These are phyloP conservation scores for Falco columbarius DNA, from an alignment of 2,797 vertebrate species.

Conservation along the genomic window DNA sequence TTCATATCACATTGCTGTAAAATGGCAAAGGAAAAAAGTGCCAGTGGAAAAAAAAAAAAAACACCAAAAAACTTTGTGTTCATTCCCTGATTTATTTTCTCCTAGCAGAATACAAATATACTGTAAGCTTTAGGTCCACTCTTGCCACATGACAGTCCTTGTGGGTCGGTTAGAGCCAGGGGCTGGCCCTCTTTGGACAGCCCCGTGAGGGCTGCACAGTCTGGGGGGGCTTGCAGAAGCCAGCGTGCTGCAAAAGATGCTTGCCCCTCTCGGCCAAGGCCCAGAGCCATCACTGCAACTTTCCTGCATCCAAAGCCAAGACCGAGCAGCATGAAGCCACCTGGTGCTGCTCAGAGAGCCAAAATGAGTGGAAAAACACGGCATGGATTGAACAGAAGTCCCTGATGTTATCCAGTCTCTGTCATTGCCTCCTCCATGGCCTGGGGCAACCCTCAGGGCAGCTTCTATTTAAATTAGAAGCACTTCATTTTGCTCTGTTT, in stretches of 20 bases:
- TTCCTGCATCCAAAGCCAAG: constrained; percentile 5
- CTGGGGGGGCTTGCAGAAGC: not conserved
- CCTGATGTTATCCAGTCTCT: accelerated
- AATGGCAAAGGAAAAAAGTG: not conserved
- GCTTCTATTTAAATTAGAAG: not conserved
- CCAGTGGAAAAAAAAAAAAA: not conserved
- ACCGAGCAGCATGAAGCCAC: not conserved
- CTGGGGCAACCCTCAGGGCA: not conserved
- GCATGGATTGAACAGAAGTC: not conserved
- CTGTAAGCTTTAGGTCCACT: not conserved
- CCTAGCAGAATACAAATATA: not conserved
- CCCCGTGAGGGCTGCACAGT: not conserved
- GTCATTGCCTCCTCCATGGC: not conserved
- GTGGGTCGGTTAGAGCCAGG: not conserved
- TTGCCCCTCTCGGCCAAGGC: not conserved
- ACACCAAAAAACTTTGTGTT: not conserved
- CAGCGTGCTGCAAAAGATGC: constrained; percentile 1
- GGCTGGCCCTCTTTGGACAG: not conserved
- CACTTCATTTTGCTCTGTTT: not conserved
- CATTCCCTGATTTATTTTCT: not conserved
- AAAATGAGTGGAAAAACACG: not conserved
- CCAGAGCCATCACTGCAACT: not conserved
- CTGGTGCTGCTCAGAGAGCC: constrained; percentile 24
- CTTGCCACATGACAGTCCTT: not conserved
- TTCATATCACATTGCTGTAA: not conserved